Evolutionary conservation across 1,140 invertebrate species (phyloP), one percentile per base, ranked within the genome.

Genomic region (Cyclina sinensis): DNA sequence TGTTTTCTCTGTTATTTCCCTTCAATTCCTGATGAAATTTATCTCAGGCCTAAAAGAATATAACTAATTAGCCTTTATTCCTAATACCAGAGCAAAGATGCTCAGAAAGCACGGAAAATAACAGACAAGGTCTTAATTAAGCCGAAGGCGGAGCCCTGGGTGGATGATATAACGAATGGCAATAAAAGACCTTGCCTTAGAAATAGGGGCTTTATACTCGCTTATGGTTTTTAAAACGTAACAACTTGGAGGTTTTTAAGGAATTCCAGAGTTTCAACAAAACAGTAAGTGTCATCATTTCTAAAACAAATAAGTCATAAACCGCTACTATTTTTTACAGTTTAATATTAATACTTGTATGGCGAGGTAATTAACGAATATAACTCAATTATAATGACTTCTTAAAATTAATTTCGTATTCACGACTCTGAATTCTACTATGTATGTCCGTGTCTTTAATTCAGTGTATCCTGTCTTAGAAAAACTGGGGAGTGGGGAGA

Each of bases 61-160:
- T 27, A 27, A 7, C 24, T 62, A 62, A 62, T 62, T 62, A 62
- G 27, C n/a, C 4, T 43, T 62, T 27, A 62, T 62, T 62, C 24
- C n/a, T 62, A 62, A 62, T 62, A n/a, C 24, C 57, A 27, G n/a
- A 9, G 27, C 51, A 62, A 62, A 62, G 57, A 62, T n/a, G 57
- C 57, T 62, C 57, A 27, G 5, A 14, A 14, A 27, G 27, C 57
- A 62, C 57, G 57, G 57, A 62, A 62, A 27, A 62, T 4, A 43
- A 43, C 43, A 43, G 43, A 43, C 43, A 43, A 4, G 14, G 14
- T 43, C 43, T 27, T 62, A 62, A 62, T 62, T 62, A 62, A 62
- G n/a, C n/a, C 27, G 9, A 62, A 62, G 57, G 57, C 27, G 57
- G 57, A 62, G 57, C 9, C 57, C 57, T 27, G 3, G 7, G n/a